Percentiles rank a stretch among this genome's conserved stretches.
Conservation (phyloP, 2,797 vertebrate genomes). For the Gymnoscopelus braueri region DNA sequence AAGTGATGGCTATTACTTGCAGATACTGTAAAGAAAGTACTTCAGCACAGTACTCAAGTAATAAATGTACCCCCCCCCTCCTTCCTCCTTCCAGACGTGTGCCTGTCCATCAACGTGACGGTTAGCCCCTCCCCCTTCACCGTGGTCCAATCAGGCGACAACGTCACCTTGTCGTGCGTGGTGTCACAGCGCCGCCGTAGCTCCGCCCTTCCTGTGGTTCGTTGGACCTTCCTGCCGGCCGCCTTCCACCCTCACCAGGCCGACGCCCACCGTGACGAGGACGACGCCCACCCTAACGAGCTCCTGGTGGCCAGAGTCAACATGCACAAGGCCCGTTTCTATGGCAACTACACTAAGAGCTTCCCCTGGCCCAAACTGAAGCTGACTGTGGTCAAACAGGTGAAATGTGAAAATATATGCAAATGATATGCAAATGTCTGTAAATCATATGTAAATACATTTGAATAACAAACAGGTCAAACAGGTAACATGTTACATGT, state of each 20-base stretch:
- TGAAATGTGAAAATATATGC: conserved; percentile 43
- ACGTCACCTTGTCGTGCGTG: conserved; percentile 89
- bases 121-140: conserved; percentile 89
- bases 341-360: conserved; percentile 92
- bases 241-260: conserved; percentile 62
- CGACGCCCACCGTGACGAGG: background rate
- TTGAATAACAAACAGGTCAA: too few relatives aligned
- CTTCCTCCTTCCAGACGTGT: conserved; percentile 77
- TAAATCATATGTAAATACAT: too few relatives aligned
- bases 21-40: too few relatives aligned
- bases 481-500: too few relatives aligned
- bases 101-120: conserved; percentile 89
- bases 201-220: conserved; percentile 87
- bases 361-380: conserved; percentile 86
- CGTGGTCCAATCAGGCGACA: conserved; percentile 85
- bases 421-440: too few relatives aligned
- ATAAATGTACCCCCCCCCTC: too few relatives aligned
- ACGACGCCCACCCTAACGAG: conserved; percentile 71
- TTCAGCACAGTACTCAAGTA: too few relatives aligned
- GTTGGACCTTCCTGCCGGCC: conserved; percentile 87
- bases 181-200: conserved; percentile 87
- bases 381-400: conserved; percentile 85
- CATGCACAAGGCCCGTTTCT: conserved; percentile 91
- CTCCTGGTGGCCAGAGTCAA: conserved; percentile 92
- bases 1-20: too few relatives aligned